Percentiles rank a stretch among this genome's conserved stretches.
These are phyloP conservation scores for Drosophila murphyi DNA, from an alignment of 1,140 invertebrate species.

Conservation along the genomic window DNA sequence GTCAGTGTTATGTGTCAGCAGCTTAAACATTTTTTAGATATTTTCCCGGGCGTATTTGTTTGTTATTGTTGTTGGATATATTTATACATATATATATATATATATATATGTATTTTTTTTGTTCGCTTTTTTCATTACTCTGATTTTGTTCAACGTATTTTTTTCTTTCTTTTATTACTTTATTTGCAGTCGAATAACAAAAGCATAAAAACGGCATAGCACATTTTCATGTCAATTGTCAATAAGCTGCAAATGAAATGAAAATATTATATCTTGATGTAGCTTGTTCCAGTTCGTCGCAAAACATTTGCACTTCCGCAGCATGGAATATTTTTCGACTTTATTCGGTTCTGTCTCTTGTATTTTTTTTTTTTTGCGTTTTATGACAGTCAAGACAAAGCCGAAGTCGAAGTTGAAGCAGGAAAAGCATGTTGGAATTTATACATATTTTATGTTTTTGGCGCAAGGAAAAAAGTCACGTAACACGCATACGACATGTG, in stretches of 20 bases:
- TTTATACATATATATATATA: no score
- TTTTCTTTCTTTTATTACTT: conserved; percentile 66
- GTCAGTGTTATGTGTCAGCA: conserved; percentile 57
- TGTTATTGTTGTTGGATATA: no score
- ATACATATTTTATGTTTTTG: conserved; percentile 79
- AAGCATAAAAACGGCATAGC: conserved; percentile 67
- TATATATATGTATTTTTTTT: neutral
- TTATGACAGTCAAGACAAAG: conserved; percentile 53
- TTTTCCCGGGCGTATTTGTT: conserved; percentile 38
- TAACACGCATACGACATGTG: conserved; percentile 79
- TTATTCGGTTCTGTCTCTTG: neutral
- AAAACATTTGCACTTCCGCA: conserved; percentile 64
- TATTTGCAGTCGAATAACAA: conserved; percentile 79
- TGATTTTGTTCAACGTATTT: conserved; percentile 29
- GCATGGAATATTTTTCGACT: conserved; percentile 30
- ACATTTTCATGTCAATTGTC: conserved; percentile 82
- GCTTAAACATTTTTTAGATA: conserved; percentile 50
- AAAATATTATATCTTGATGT: conserved; percentile 75
- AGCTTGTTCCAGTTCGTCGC: conserved; percentile 34
- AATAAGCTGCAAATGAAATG: conserved; percentile 84
- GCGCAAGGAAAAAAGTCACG: conserved; percentile 53
- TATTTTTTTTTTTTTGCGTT: conserved; percentile 40
- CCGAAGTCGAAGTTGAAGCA: conserved; percentile 28
- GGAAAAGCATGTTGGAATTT: conserved; percentile 71
- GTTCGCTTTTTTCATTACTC: conserved; percentile 20